A percentile compares a stretch with the other conserved stretches of the same genome.
Evolutionary conservation across 2,113 vertebrate species (phyloP).

Genomic region (Gobiocypris rarus): DNA sequence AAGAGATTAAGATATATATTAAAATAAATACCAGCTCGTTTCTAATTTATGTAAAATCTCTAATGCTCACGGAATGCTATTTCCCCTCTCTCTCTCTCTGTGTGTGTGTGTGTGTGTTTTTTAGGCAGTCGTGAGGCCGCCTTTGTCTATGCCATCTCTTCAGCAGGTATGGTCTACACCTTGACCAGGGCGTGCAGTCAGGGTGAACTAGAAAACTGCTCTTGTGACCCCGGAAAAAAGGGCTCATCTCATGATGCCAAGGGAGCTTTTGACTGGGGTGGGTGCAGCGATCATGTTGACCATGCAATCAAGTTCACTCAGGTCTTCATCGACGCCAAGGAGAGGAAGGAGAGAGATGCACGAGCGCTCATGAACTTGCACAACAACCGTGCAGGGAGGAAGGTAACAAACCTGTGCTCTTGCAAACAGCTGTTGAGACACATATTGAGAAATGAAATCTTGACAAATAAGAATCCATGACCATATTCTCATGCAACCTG

Average conservation of each 20-base stretch:
- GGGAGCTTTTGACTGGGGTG: constrained; percentile 93
- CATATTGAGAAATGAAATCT: not conserved
- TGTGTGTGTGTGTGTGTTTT: too few species aligned
- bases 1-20: too few species aligned
- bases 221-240: constrained; percentile 91
- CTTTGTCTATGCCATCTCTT: constrained; percentile 95
- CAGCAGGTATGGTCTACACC: constrained; percentile 93
- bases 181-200: constrained; percentile 94
- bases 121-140: constrained; percentile 92
- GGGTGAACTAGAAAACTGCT: constrained; percentile 92
- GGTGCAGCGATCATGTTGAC: constrained; percentile 95
- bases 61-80: too few species aligned
- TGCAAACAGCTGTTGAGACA: constrained; percentile 18
- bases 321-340: constrained; percentile 91
- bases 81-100: too few species aligned
- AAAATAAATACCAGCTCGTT: too few species aligned
- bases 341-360: constrained; percentile 87
- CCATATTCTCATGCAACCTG: not conserved
- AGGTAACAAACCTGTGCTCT: constrained; percentile 73
- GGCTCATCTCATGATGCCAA: constrained; percentile 84
- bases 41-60: too few species aligned
- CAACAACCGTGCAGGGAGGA: constrained; percentile 93
- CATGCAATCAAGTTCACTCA: constrained; percentile 90
- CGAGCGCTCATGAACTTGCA: constrained; percentile 93
- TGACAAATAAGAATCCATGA: not conserved